Evolutionary conservation across 2,797 vertebrate species (phyloP).

Genomic region (Bufotes viridis): DNA sequence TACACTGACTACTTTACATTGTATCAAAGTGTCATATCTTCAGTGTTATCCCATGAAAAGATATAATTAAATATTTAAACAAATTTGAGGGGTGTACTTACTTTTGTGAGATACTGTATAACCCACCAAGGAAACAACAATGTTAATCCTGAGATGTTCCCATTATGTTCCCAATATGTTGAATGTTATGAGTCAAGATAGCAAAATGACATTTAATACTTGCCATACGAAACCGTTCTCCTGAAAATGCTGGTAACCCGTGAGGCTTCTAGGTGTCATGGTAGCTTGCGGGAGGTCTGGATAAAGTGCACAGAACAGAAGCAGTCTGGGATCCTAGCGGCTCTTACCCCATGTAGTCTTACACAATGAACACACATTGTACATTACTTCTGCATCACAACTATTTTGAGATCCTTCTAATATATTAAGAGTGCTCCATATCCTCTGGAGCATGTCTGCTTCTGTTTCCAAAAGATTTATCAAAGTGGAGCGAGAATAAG

Average conservation of each 20-base stretch:
- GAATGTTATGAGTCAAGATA: conserved; percentile 33
- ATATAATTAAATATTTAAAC: too few relatives aligned
- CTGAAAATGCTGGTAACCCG: not conserved
- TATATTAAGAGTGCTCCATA: conserved; percentile 3
- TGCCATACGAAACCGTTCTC: conserved; percentile 1
- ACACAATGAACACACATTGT: conserved; percentile 2
- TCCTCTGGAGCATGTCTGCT: conserved; percentile 8
- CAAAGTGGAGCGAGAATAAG: not conserved
- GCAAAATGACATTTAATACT: conserved; percentile 28
- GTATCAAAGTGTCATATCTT: too few relatives aligned
- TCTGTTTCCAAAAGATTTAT: conserved; percentile 24
- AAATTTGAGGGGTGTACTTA: too few relatives aligned
- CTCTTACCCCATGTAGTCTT: conserved; percentile 40
- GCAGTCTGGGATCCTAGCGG: conserved; percentile 12
- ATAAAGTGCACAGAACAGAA: conserved; percentile 15
- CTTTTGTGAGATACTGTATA: not conserved
- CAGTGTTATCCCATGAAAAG: too few relatives aligned
- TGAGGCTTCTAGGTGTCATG: conserved; percentile 37
- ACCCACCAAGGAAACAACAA: conserved; percentile 13
- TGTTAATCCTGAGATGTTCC: not conserved
- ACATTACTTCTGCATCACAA: conserved; percentile 18
- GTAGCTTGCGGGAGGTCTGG: not conserved
- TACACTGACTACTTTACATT: too few relatives aligned
- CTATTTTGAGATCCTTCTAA: conserved; percentile 29
- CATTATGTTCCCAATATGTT: conserved; percentile 26